Evolutionary conservation across 1,140 invertebrate species (phyloP), one percentile per base, ranked within the genome.

Genomic region (Formica selysi): DNA sequence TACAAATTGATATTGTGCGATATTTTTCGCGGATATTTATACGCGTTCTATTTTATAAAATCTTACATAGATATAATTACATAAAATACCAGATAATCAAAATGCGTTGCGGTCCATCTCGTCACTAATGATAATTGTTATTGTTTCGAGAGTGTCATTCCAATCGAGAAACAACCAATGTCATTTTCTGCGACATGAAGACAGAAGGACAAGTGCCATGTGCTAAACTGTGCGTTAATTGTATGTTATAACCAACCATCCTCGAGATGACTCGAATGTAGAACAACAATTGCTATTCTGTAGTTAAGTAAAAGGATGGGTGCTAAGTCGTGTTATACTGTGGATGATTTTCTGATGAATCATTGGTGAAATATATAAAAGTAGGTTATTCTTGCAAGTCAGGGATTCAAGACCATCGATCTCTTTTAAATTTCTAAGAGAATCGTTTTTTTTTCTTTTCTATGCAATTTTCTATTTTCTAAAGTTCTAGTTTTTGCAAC

Each of bases 71-170:
- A 16, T 3, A 26, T 44, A 80, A 68, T 19, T 26, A 22, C 26
- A 29, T 1, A 0, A 65, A 65, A 19, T 29, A 41, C 4, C 41
- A 19, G 32, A 0, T 79, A 79, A 79, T 79, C 36, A 79, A 79
- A 48, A 22, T 41, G 11, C 61, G 16, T 68, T 22, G 62, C 54
- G 73, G 36, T n/a, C n/a, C 5, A 29, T 38, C 44, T 67, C 19
- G 32, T 57, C 44, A 41, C n/a, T 29, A 78, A 74, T 32, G 57
- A 64, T n/a, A 41, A 16, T 32, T 11, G 11, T 64, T 16, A 48
- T 41, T 68, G 44, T 79, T 79, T 68, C 29, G 41, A 79, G 51
- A 67, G 44, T 79, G 44, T 54, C 67, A 29, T 78, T 78, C 19
- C 26, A 51, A 57, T n/a, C 44, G 19, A 48, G 32, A 41, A 51